phyloP scores from a whole-genome alignment of 2,888 invertebrate genomes.

The Xestobium rufovillosum region DNA sequence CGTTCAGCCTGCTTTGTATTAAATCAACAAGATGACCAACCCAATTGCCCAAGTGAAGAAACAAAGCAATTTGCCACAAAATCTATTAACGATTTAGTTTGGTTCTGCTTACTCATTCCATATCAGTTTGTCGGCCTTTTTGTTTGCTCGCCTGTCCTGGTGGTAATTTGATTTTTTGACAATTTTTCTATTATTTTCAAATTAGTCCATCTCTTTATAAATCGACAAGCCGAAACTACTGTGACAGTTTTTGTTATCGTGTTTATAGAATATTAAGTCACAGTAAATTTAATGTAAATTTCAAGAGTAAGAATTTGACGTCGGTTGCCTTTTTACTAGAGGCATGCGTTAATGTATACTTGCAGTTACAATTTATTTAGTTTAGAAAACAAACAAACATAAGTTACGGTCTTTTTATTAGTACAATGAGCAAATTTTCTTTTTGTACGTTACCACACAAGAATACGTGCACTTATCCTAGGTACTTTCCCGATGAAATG shows the following conservation, averaged over 20 bases:
- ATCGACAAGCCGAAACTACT: slow-evolving; percentile 10
- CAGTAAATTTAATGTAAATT: slow-evolving; percentile 11
- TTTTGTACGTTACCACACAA: too few relatives aligned
- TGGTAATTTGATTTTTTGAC: slow-evolving; percentile 19
- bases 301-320: slow-evolving; percentile 14
- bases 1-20: slow-evolving; percentile 19
- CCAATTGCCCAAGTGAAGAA: slow-evolving; percentile 12
- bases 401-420: too few relatives aligned
- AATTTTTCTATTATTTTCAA: slow-evolving; percentile 22
- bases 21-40: slow-evolving; percentile 19
- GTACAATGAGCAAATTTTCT: too few relatives aligned
- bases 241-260: slow-evolving; percentile 9
- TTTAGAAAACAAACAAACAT: too few relatives aligned
- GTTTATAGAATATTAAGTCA: slow-evolving; percentile 13
- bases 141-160: slow-evolving; percentile 10
- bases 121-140: slow-evolving; percentile 16
- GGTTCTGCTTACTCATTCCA: slow-evolving; percentile 6
- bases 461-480: too few relatives aligned
- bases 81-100: slow-evolving; percentile 9
- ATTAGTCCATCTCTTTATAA: slow-evolving; percentile 13
- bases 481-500: too few relatives aligned
- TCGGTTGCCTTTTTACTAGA: slow-evolving; percentile 9
- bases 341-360: slow-evolving; percentile 8
- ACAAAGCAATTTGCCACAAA: slow-evolving; percentile 9
- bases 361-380: too few relatives aligned